Percentiles rank a stretch among this genome's conserved stretches.
Conservation (phyloP, 2,797 vertebrate species). For the Micropoecilia bifurca region DNA sequence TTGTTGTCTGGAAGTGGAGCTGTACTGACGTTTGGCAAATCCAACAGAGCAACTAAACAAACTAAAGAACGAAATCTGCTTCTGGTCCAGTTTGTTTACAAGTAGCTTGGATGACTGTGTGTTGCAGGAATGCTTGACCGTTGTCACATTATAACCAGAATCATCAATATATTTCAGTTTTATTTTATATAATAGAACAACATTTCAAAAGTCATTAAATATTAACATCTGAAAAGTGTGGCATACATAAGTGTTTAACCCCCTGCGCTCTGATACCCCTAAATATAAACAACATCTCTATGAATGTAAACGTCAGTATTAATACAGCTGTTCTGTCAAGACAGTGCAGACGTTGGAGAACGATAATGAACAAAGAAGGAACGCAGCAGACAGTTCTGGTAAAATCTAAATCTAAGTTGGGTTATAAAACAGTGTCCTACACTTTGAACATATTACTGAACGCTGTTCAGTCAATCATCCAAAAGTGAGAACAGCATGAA, state of each 20-base stretch:
- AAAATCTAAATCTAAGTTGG: background rate
- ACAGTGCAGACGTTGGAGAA: background rate
- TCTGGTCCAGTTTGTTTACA: background rate
- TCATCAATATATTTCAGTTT: background rate
- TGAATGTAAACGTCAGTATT: background rate
- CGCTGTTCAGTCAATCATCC: too few relatives aligned
- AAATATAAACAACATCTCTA: background rate
- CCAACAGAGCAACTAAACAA: background rate
- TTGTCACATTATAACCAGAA: background rate
- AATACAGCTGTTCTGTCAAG: background rate
- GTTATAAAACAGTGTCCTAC: background rate
- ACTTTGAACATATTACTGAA: background rate
- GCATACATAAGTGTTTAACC: background rate
- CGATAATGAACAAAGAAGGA: background rate
- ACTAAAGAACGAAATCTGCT: background rate
- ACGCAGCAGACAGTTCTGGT: background rate
- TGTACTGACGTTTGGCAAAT: background rate
- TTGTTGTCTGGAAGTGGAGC: constrained; percentile 6
- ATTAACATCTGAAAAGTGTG: background rate
- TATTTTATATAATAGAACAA: background rate
- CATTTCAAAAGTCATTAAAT: background rate
- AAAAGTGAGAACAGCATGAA: too few relatives aligned
- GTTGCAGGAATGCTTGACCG: background rate
- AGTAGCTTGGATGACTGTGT: background rate
- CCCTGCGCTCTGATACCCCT: background rate